These are phyloP conservation scores for Drosophila hydei DNA, from an alignment of 1,140 invertebrate genomes.

Conservation along the genomic window DNA sequence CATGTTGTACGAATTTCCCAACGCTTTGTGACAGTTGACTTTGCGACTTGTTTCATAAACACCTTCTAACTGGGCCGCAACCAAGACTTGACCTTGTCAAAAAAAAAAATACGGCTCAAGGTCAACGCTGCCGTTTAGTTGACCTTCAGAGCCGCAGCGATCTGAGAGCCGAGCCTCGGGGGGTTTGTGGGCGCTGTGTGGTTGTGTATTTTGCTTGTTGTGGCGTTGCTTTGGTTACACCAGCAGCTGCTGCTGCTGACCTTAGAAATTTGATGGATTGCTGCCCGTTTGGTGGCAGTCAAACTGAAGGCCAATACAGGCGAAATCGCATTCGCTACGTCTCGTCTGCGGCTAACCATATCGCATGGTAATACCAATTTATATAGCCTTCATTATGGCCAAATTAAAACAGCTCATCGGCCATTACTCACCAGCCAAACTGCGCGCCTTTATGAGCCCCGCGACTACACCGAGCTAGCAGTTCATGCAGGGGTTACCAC, in stretches of 20 bases:
- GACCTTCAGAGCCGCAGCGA: constrained; percentile 23
- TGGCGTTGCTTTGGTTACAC: constrained; percentile 63
- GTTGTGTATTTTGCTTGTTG: constrained; percentile 65
- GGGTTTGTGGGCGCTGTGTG: constrained; percentile 61
- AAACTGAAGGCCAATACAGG: constrained; percentile 17
- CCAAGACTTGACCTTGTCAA: constrained; percentile 56
- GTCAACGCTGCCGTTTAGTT: constrained; percentile 43
- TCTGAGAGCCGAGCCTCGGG: constrained; percentile 41
- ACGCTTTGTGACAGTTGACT: constrained; percentile 56
- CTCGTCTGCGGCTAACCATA: constrained; percentile 52
- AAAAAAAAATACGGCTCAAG: constrained; percentile 30
- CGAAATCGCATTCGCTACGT: constrained; percentile 55
- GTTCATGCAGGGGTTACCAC: neutral
- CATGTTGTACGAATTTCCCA: constrained; percentile 4
- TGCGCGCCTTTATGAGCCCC: constrained; percentile 36
- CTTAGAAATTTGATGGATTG: constrained; percentile 70
- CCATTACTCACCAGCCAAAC: constrained; percentile 33
- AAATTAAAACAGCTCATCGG: constrained; percentile 50
- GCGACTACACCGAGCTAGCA: neutral
- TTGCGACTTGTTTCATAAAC: constrained; percentile 64
- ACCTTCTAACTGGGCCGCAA: constrained; percentile 37
- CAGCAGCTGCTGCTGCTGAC: constrained; percentile 22
- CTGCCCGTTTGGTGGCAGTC: constrained; percentile 2
- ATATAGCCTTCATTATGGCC: constrained; percentile 52
- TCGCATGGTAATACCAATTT: constrained; percentile 50